Base-by-base conservation (phyloP, 2,888 invertebrate species). In the Plagiodera versicolora region DNA sequence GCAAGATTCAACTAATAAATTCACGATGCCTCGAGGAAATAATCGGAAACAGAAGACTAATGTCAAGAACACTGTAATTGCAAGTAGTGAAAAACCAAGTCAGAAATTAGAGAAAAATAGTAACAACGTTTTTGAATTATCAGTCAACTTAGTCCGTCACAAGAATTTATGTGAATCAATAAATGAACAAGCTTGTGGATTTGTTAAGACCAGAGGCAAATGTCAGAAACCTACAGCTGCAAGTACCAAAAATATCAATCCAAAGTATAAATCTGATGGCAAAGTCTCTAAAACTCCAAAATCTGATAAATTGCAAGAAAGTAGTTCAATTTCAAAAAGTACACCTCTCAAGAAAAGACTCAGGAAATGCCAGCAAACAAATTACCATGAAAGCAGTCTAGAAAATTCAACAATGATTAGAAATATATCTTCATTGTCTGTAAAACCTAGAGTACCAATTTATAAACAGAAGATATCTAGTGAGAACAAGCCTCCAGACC, bases 401-500 rank as follows among this genome's bases (percentile, higher is more conserved):
- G 60, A 60, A 60, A 39, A 47, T 4, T 52, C 58, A 47, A 39
- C 18, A 14, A 20, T 28, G 8, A 20, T 18, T 47, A 28, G 16
- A 16, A 17, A n/a, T 35, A 17, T 45, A 8, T 16, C 45, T 14
- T 45, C 39, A n/a, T 39, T 30, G 19, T 14, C 3, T 14, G 6
- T 39, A 14, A 30, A 59, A 46, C 9, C 28, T 14, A 65, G 59
- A 63, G 50, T 63, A 45, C 65, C 63, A 50, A 56, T 65, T 35
- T 66, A 66, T 17, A 55, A 28, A 20, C 58, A 56, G 56, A 45
- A 24, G 11, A 18, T 56, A 49, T 20, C 20, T 10, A 49, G 53
- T 10, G 28, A 44, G 1, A 16, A 28, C 17, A 60, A 57, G 32
- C n/a, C 14, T 6, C 59, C 55, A 5, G n/a, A 24, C 24, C 3